These are phyloP conservation scores for Cyclina sinensis DNA, from an alignment of 1,140 invertebrate genomes.

Conservation along the genomic window DNA sequence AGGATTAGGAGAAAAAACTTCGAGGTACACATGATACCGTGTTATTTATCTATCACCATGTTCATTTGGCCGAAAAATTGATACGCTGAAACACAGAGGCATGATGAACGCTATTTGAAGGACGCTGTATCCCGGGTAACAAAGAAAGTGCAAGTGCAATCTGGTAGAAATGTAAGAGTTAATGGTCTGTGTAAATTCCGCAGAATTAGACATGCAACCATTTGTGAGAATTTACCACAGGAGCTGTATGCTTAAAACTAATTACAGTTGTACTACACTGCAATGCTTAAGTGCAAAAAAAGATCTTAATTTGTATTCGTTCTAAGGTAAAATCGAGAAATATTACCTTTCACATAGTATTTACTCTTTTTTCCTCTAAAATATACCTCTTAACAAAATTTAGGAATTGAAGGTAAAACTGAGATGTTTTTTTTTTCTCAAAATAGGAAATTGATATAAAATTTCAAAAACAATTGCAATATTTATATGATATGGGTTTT, in stretches of 20 bases:
- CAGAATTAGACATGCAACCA: not conserved
- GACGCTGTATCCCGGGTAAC: not conserved
- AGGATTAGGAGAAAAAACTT: conserved; percentile 20
- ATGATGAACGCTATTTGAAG: not conserved
- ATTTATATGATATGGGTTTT: too few relatives aligned
- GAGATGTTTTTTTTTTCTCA: too few relatives aligned
- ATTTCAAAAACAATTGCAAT: too few relatives aligned
- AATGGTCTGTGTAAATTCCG: conserved; percentile 16
- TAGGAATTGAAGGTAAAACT: too few relatives aligned
- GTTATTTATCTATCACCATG: conserved; percentile 2
- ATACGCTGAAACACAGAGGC: conserved; percentile 8
- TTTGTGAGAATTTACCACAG: not conserved
- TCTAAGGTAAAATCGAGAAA: too few relatives aligned
- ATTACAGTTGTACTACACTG: too few relatives aligned
- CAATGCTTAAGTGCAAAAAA: too few relatives aligned
- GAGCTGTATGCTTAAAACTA: not conserved
- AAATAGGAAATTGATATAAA: too few relatives aligned
- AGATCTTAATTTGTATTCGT: too few relatives aligned
- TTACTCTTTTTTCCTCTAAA: too few relatives aligned
- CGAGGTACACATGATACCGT: conserved; percentile 7
- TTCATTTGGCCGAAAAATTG: conserved; percentile 7
- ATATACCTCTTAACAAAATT: too few relatives aligned
- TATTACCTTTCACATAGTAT: too few relatives aligned
- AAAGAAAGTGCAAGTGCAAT: not conserved
- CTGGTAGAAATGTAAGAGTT: not conserved